Base-by-base conservation (phyloP, 1,140 invertebrate genomes). In the Hestina assimilis region DNA sequence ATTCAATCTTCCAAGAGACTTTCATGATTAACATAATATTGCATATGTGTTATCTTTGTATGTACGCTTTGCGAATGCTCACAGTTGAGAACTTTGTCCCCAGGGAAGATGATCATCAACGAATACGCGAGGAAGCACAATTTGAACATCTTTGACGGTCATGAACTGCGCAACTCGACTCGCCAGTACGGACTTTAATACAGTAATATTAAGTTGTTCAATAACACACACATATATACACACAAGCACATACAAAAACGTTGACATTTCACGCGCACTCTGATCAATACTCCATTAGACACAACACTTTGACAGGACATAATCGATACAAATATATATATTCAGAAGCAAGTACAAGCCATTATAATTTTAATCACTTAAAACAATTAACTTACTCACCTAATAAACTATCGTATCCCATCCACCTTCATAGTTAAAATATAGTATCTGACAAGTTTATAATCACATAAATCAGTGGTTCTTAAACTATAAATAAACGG, bases 131-230 rank as follows among this genome's bases (percentile, higher is more conserved):
- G 90, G 87, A 90, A 91, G 55, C 90, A 93, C 83, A 92, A 93
- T 84, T 87, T 93, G 62, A 93, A 92, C 89, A 92, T 93, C 85
- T 93, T 92, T 89, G 92, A 93, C 74, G 92, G 92, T 59, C 89
- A 89, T 67, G 92, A 92, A 75, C 90, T 93, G 40, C 89, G 92
- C 74, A 92, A 91, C 86, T 91, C 92, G 74, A 92, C 92, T 72
- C 91, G 92, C 89, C 92, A 93, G 91, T 93, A 92, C 90, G 92
- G 92, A 92, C 92, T 92, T 92, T 87, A 85, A 87, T 85, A 67
- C 70, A 85, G 84, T 87, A 87, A 87, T 86, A 86, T 80, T n/a
- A n/a, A 79, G 78, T 83, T 84, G 72, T 85, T 83, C 75, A 66
- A 75, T 77, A 71, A 69, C 62, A 72, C 63, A 63, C 40, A 61